Base-by-base conservation (phyloP, 2,888 invertebrate genomes). In the Cyrtodaria siliqua region DNA sequence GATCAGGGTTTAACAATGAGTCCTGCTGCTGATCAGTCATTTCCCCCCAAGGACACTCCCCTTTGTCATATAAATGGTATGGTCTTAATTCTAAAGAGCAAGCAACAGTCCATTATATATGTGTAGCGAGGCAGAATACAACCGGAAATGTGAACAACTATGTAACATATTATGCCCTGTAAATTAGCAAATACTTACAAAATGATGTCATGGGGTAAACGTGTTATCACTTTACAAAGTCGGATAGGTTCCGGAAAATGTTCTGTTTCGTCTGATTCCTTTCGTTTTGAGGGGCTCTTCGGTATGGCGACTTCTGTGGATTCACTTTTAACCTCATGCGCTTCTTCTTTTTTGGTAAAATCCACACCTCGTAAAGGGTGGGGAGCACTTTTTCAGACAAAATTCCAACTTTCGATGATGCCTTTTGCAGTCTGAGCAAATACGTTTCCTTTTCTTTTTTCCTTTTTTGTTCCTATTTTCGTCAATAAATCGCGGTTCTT, bases 161-260 rank as follows among this genome's bases (percentile, higher is more conserved):
- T 33, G 4, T 4, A 33, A 33, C 4, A 33, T 33, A 33, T 33
- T 12, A 33, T 8, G n/a, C n/a, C 12, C 4, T 33, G 12, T 33
- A 33, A 12, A 33, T 8, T 12, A 33, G n/a, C 16, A 44, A 20
- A n/a, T 57, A 71, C 82, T 83, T 79, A 85, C 85, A 62, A 49
- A 85, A 83, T 20, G 79, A 73, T 50, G 72, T 27, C 14, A 83
- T 14, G 0, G 85, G 85, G 50, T 68, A 83, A n/a, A n/a, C 68
- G 69, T 18, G 76, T 52, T 23, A 85, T 75, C 12, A 83, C 67
- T 53, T 63, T 67, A 62, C 83, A 85, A n/a, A 83, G 71, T 53
- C 63, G 49, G 12, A 82, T 53, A 0, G 82, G 81, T 27, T 63
- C 50, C 12, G 53, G 68, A 56, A 68, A 64, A 1, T 29, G 16